Percentiles rank a stretch among this genome's conserved stretches.
phyloP scores from a whole-genome alignment of 2,888 invertebrate species.

The Notocelia uddmanniana region DNA sequence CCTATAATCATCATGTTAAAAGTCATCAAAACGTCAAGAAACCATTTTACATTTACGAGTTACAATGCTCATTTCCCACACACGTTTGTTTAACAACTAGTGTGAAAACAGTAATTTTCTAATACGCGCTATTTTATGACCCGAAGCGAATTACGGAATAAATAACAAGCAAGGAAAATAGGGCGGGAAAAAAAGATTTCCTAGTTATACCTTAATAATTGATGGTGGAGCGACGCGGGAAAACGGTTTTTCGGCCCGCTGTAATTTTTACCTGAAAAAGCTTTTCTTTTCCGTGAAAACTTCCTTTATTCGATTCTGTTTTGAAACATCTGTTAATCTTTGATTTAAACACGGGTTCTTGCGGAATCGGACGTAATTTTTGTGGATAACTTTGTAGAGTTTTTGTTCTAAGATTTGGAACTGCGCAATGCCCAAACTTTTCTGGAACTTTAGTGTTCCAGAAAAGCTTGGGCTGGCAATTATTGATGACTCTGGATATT shows the following conservation, averaged over 20 bases:
- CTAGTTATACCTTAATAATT: slow-evolving; percentile 44
- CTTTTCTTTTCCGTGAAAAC: slow-evolving; percentile 23
- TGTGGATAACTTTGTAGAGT: background rate
- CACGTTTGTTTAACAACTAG: background rate
- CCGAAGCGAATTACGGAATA: slow-evolving; percentile 40
- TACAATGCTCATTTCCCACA: background rate
- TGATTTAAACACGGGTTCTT: slow-evolving; percentile 15
- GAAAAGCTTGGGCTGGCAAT: too few species aligned
- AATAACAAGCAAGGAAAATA: slow-evolving; percentile 38
- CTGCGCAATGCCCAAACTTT: too few species aligned
- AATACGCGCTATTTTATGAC: slow-evolving; percentile 31
- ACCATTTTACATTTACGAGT: background rate
- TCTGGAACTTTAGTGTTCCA: too few species aligned
- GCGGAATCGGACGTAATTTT: slow-evolving; percentile 9
- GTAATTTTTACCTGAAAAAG: slow-evolving; percentile 36
- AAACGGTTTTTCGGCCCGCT: slow-evolving; percentile 18
- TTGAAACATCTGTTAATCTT: slow-evolving; percentile 30
- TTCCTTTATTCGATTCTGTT: slow-evolving; percentile 30
- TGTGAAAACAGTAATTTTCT: slow-evolving; percentile 9
- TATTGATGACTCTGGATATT: too few species aligned
- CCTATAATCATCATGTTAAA: background rate
- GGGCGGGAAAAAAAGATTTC: slow-evolving; percentile 35
- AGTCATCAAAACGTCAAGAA: background rate
- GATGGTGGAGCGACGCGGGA: slow-evolving; percentile 34
- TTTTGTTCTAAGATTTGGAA: too few species aligned